Percentiles rank a stretch among this genome's conserved stretches.
Conservation (phyloP, 2,888 invertebrate genomes). For the Polietes domitor region DNA sequence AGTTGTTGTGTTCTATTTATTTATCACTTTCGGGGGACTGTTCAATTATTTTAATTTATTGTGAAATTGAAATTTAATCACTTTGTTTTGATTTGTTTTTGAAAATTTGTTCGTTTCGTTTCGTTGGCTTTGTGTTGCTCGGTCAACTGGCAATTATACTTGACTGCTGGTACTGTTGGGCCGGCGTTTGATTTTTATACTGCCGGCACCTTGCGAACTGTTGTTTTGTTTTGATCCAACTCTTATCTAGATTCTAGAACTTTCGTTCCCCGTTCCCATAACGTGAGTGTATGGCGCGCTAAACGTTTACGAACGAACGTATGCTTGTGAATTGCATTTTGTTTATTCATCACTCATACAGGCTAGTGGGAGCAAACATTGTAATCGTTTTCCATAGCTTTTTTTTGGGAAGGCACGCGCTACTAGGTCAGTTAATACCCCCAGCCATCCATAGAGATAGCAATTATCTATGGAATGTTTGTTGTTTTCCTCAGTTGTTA, state of each 20-base stretch:
- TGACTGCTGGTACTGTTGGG: not conserved
- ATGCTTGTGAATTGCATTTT: not conserved
- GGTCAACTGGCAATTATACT: not conserved
- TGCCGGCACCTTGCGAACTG: not conserved
- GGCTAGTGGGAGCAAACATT: not conserved
- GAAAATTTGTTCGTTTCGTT: not conserved
- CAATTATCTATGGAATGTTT: not conserved
- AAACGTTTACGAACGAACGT: slow-evolving; percentile 30
- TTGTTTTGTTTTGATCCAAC: slow-evolving; percentile 22
- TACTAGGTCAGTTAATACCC: not conserved
- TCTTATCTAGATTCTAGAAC: too few species aligned
- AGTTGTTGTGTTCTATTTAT: not conserved
- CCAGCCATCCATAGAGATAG: not conserved
- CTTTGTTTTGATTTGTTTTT: slow-evolving; percentile 25
- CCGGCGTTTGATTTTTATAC: not conserved
- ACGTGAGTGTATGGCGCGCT: not conserved
- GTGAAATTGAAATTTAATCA: not conserved
- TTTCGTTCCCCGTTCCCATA: not conserved
- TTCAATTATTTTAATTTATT: not conserved
- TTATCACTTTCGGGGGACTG: not conserved
- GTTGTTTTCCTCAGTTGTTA: not conserved
- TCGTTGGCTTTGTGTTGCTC: not conserved
- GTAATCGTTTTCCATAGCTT: not conserved
- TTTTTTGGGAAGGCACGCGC: not conserved
- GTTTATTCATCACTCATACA: not conserved